Evolutionary conservation across 2,797 vertebrate genomes (phyloP).

Genomic region (Hoplostethus mediterraneus): DNA sequence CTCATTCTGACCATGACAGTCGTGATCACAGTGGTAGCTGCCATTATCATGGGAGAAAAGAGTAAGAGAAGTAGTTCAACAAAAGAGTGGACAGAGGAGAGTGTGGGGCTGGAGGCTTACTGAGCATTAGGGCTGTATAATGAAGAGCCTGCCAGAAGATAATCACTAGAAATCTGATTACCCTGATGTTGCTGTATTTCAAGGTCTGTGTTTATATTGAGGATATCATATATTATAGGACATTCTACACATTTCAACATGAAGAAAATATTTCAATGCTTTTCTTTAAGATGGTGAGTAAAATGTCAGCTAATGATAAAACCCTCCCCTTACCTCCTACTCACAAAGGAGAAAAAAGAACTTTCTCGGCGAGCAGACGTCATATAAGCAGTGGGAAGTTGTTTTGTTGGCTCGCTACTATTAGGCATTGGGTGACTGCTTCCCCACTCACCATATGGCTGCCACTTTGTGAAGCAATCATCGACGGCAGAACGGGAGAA

Average conservation of each 20-base stretch:
- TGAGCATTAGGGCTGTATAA: constrained; percentile 45
- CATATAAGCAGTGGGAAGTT: background rate
- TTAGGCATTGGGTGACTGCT: background rate
- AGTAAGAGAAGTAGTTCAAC: constrained; percentile 69
- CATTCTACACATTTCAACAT: background rate
- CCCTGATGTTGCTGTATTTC: background rate
- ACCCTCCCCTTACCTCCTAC: background rate
- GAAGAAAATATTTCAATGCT: background rate
- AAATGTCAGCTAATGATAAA: background rate
- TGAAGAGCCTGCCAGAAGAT: constrained; percentile 9
- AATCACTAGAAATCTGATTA: constrained; percentile 7
- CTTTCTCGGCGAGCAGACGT: background rate
- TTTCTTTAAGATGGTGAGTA: background rate
- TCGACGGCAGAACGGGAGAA: constrained; percentile 1
- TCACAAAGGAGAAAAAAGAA: background rate
- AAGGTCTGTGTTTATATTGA: no score
- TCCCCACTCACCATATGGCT: constrained; percentile 3
- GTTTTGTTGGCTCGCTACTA: background rate
- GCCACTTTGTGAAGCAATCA: background rate
- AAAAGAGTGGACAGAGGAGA: constrained; percentile 71
- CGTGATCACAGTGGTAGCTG: constrained; percentile 77
- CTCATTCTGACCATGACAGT: constrained; percentile 80
- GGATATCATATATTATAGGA: background rate
- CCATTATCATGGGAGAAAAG: constrained; percentile 79
- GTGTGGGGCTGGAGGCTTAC: constrained; percentile 9